phyloP scores from a whole-genome alignment of 2,888 invertebrate genomes.

The Meteorus cinctellus region DNA sequence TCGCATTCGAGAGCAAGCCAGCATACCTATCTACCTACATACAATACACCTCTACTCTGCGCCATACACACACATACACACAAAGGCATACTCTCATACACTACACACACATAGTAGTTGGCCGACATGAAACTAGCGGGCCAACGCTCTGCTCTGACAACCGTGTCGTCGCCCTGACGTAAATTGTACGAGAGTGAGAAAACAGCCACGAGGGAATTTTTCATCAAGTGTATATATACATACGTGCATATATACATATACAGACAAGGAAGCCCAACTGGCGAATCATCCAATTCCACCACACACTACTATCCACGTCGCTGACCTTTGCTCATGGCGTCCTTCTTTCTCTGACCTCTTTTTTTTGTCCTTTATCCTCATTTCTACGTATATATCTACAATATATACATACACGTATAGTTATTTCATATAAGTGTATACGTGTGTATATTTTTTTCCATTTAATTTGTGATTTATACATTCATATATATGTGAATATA shows the following conservation, averaged over 20 bases:
- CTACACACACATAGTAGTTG: conserved; percentile 44
- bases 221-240: neutral
- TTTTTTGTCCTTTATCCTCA: conserved; percentile 27
- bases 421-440: neutral
- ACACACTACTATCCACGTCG: conserved; percentile 19
- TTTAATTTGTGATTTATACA: neutral
- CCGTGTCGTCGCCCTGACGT: conserved; percentile 56
- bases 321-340: conserved; percentile 38
- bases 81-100: neutral
- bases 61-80: neutral
- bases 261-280: conserved; percentile 29
- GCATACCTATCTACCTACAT: conserved; percentile 5
- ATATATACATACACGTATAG: neutral
- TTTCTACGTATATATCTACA: neutral
- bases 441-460: neutral
- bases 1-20: neutral
- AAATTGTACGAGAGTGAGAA: conserved; percentile 32
- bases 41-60: neutral
- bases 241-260: neutral
- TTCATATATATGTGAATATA: conserved; percentile 1
- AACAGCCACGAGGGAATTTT: conserved; percentile 23
- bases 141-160: conserved; percentile 63
- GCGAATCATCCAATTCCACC: conserved; percentile 2
- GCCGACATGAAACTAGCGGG: conserved; percentile 65
- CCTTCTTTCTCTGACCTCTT: conserved; percentile 40